Evolutionary conservation across 2,797 vertebrate species (phyloP), one percentile per base, ranked within the genome.

Genomic region (Pangasius sanitwongsei): DNA sequence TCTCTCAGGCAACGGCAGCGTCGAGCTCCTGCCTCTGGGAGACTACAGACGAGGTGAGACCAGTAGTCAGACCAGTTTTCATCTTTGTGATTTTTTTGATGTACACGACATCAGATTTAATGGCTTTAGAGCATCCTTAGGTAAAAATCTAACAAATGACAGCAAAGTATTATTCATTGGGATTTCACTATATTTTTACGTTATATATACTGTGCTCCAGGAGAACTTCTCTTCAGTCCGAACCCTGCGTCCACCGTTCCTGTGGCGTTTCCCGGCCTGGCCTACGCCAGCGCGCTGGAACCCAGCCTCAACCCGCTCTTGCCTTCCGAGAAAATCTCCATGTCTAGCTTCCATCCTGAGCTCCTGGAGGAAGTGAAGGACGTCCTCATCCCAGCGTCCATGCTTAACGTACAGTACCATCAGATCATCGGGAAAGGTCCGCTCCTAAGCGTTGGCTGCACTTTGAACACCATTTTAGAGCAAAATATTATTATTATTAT

Each of bases 291-390:
- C 44, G 90, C 90, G 70, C 92, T 95, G 0, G 96, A 96, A 85
- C 93, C 95, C 0, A 95, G 96, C 44, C 92, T 94, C 3, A 82
- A 96, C 34, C 97, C 98, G 0, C 96, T 99, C 89, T 95, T 99
- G 89, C 94, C 95, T 67, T 67, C 96, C 28, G 96, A 96, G 0
- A 98, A 97, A 89, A 97, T 97, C 91, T 96, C 95, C 90, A 95
- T 98, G 86, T 95, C 96, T 88, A 97, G 95, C 88, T 96, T 99
- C 75, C 95, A 93, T 4, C 96, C 96, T 0, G 95, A 96, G 85
- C 96, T 99, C 74, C 95, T 99, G 93, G 97, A 97, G 82, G 98
- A 99, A 91, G 98, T 99, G 93, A 99, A 99, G 92, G 98, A 99
- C 72, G 97, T 99, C 86, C 96, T 99, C 85, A 98, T 99, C 93